Evolutionary conservation across 2,888 invertebrate species (phyloP).

Genomic region (Halocaridina rubra): DNA sequence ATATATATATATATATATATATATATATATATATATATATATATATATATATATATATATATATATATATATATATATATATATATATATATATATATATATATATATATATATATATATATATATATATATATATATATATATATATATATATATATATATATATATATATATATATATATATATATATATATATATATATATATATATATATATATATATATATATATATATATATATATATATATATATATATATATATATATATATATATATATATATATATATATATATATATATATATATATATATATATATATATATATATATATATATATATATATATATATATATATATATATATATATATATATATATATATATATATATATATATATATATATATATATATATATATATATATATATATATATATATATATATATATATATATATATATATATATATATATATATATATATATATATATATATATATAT

Average conservation of each 20-base stretch:
- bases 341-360: constrained; percentile 11
- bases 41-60: not conserved
- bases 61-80: not conserved
- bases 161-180: constrained; percentile 9
- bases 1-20: not conserved
- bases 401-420: constrained; percentile 5
- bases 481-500: too few species aligned
- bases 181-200: not conserved
- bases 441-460: constrained; percentile 4
- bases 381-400: not conserved
- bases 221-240: not conserved
- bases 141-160: not conserved
- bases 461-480: not conserved
- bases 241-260: not conserved
- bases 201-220: not conserved
- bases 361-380: constrained; percentile 7
- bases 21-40: not conserved
- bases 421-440: not conserved
- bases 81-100: not conserved
- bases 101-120: not conserved
- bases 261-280: constrained; percentile 8
- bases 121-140: not conserved
- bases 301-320: not conserved
- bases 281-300: not conserved
- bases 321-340: not conserved